Evolutionary conservation across 2,888 invertebrate genomes (phyloP), one percentile per base, ranked within the genome.

Genomic region (Prenolepis imparis): DNA sequence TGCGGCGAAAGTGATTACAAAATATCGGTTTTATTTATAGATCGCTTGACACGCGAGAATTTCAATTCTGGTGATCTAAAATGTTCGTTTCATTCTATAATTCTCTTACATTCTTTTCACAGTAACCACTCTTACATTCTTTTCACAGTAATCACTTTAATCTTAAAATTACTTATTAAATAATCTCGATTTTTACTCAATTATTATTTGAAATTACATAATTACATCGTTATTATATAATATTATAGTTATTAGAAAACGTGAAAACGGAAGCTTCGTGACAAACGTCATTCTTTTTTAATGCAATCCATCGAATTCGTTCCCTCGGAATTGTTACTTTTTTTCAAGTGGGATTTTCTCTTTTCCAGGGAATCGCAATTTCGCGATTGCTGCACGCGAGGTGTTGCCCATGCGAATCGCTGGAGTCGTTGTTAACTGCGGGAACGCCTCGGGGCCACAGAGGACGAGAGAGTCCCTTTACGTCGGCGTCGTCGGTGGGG

Each of bases 1-100:
- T 24, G n/a, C 32, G 59, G 72, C 28, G 72, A 80, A 80, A 80
- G 59, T 80, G 59, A 70, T 72, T 48, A 41, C 44, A 48, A 80
- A 59, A 72, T 36, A 72, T 59, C 70, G 12, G 1, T 12, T 36
- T 61, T n/a, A 21, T 44, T 59, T 48, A 18, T 36, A 28, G 55
- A 67, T 24, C 24, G 24, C 18, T 8, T 15, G 41, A 28, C 32
- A 18, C 18, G 18, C 36, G 8, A 15, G 28, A 18, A 52, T 52
- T 55, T 64, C 36, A 21, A 24, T 52, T 18, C 15, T 11, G 77
- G 68, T 57, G 21, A 67, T 28, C 67, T 8, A 55, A 44, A 55
- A 41, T 52, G 8, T 52, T n/a, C 0, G 6, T 66, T 39, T 4
- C 12, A 18, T 18, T 64, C 21, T 32, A 39, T n/a, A 75, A 48